Evolutionary conservation across 53 echinoderm and acorn worm genomes (phyloP).

Genomic region (Pentamera pediparva): DNA sequence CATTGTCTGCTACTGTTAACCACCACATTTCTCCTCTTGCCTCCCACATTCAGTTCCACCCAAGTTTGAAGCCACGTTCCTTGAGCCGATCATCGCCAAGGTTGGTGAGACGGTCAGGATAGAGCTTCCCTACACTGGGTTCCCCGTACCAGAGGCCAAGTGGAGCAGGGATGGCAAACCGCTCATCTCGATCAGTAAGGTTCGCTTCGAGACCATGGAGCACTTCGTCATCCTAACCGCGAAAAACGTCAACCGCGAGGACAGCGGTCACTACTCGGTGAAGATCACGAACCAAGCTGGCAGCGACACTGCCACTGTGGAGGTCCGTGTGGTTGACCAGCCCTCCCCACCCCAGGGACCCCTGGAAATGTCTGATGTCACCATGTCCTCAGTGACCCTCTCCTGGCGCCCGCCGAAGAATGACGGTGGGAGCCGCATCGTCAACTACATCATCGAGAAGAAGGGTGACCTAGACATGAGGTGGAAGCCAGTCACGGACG

Average conservation of each 20-base stretch:
- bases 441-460: constrained; percentile 87
- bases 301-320: constrained; percentile 64
- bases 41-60: constrained; percentile 57
- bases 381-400: constrained; percentile 77
- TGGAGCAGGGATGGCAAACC: constrained; percentile 83
- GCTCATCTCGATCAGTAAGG: constrained; percentile 45
- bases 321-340: constrained; percentile 67
- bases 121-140: constrained; percentile 80
- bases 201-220: constrained; percentile 70
- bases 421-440: constrained; percentile 93
- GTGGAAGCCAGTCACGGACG: constrained; percentile 81
- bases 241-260: constrained; percentile 55
- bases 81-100: constrained; percentile 80
- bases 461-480: constrained; percentile 81
- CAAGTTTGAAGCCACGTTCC: constrained; percentile 62
- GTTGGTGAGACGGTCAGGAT: constrained; percentile 72
- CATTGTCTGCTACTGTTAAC: too few species aligned
- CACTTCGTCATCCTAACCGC: constrained; percentile 59
- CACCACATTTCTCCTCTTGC: background rate
- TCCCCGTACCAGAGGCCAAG: constrained; percentile 64
- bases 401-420: constrained; percentile 87
- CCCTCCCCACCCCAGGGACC: constrained; percentile 88
- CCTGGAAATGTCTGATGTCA: constrained; percentile 77
- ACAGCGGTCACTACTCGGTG: constrained; percentile 72
- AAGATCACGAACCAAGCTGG: constrained; percentile 78